Evolutionary conservation across 2,113 vertebrate genomes (phyloP).

Genomic region (Psilopsiagon aurifrons): DNA sequence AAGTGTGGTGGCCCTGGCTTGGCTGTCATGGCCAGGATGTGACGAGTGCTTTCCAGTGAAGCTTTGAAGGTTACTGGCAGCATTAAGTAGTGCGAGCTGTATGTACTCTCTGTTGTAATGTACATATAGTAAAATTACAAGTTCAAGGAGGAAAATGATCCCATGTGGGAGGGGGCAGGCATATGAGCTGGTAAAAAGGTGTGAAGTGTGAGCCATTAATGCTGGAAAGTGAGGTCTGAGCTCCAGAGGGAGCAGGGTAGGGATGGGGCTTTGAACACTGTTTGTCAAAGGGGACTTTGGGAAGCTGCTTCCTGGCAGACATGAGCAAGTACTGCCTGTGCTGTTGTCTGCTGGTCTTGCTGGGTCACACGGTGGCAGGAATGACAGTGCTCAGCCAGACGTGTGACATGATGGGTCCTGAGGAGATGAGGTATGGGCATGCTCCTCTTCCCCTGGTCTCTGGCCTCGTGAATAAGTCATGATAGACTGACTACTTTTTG

Average conservation of each 20-base stretch:
- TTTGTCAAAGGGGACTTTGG: background rate
- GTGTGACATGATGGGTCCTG: accelerated
- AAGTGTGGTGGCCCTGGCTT: background rate
- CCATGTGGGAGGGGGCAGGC: background rate
- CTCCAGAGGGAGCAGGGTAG: background rate
- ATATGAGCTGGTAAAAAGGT: background rate
- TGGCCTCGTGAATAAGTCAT: background rate
- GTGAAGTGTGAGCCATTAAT: background rate
- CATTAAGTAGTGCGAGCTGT: background rate
- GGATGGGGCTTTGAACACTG: background rate
- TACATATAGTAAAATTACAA: background rate
- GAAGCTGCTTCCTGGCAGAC: accelerated
- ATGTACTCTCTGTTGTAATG: background rate
- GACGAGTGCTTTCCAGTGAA: accelerated
- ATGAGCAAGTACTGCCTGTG: background rate
- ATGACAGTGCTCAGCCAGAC: background rate
- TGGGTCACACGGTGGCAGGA: accelerated
- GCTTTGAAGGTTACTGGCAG: background rate
- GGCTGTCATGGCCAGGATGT: background rate
- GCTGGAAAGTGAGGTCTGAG: background rate
- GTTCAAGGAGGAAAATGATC: no score
- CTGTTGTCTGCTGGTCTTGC: background rate
- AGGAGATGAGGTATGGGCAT: background rate
- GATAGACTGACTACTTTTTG: background rate
- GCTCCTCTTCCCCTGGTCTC: background rate